phyloP scores from a whole-genome alignment of 1,140 invertebrate species.

The Pollicipes pollicipes region DNA sequence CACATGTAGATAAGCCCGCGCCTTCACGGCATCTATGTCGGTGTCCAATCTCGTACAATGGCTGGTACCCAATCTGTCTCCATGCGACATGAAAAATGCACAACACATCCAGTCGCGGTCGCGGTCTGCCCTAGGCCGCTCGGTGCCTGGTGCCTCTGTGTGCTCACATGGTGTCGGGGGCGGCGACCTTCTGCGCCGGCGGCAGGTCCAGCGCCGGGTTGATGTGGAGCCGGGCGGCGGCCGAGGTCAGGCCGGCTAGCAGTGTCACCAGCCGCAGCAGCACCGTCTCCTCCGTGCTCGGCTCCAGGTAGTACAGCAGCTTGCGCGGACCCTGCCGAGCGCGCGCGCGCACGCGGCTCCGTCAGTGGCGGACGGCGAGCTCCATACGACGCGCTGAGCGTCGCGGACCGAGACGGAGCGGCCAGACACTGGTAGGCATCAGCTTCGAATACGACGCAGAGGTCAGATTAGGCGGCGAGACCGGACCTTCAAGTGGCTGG shows the following conservation, averaged over 20 bases:
- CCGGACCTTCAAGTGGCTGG: neutral
- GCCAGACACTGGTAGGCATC: too few relatives aligned
- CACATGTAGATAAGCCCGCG: too few relatives aligned
- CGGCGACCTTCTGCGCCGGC: conserved; percentile 36
- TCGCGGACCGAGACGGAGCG: too few relatives aligned
- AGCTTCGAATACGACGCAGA: too few relatives aligned
- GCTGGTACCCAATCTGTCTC: too few relatives aligned
- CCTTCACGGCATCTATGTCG: too few relatives aligned
- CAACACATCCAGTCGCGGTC: too few relatives aligned
- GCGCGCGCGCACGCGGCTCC: neutral
- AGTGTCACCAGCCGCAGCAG: conserved; percentile 36
- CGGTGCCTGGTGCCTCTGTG: neutral
- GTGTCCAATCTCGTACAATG: too few relatives aligned
- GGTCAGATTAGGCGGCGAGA: too few relatives aligned
- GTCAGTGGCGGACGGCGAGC: too few relatives aligned
- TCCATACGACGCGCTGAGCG: too few relatives aligned
- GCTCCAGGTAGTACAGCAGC: conserved; percentile 32
- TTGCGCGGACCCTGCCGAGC: conserved; percentile 33
- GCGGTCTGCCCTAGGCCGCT: neutral
- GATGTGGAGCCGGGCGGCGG: conserved; percentile 28
- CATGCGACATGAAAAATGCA: too few relatives aligned
- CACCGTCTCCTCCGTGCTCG: conserved; percentile 30
- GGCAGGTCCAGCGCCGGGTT: conserved; percentile 33
- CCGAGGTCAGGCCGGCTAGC: conserved; percentile 33
- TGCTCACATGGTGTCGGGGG: conserved; percentile 39